These are phyloP conservation scores for Antigone vipio DNA, from an alignment of 2,113 vertebrate species.

Conservation along the genomic window DNA sequence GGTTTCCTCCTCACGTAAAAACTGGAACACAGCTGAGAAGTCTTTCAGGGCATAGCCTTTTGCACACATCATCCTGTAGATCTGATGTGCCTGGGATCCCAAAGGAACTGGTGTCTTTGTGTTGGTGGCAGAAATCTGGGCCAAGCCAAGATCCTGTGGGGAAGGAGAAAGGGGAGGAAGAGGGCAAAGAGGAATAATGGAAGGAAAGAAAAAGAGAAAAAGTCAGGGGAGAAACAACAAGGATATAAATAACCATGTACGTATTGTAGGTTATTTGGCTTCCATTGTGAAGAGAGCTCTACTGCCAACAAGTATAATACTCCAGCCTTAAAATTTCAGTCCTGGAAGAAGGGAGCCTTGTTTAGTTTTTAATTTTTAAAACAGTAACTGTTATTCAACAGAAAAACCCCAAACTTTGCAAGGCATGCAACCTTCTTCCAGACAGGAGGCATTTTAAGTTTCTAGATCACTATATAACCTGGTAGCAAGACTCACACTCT, in stretches of 20 bases:
- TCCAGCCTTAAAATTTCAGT: background rate
- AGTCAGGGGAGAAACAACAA: background rate
- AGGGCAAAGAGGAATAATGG: background rate
- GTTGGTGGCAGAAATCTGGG: slow-evolving; percentile 92
- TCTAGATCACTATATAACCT: background rate
- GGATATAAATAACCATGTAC: background rate
- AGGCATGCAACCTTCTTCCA: background rate
- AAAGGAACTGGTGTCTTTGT: slow-evolving; percentile 90
- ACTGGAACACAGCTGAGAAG: slow-evolving; percentile 98
- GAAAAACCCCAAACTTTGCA: background rate
- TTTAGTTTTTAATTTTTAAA: background rate
- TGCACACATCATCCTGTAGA: slow-evolving; percentile 96
- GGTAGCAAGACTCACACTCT: background rate
- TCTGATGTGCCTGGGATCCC: slow-evolving; percentile 92
- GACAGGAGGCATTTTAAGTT: background rate
- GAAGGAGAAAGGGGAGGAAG: background rate
- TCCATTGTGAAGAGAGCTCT: background rate
- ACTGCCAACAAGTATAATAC: background rate
- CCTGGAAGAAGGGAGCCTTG: background rate
- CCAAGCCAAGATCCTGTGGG: slow-evolving; percentile 91
- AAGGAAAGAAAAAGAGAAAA: background rate
- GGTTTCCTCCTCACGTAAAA: slow-evolving; percentile 92
- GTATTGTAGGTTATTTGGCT: background rate
- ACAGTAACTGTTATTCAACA: background rate
- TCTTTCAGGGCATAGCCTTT: slow-evolving; percentile 94